Evolutionary conservation across 2,113 vertebrate species (phyloP).

Genomic region (Numenius arquata): DNA sequence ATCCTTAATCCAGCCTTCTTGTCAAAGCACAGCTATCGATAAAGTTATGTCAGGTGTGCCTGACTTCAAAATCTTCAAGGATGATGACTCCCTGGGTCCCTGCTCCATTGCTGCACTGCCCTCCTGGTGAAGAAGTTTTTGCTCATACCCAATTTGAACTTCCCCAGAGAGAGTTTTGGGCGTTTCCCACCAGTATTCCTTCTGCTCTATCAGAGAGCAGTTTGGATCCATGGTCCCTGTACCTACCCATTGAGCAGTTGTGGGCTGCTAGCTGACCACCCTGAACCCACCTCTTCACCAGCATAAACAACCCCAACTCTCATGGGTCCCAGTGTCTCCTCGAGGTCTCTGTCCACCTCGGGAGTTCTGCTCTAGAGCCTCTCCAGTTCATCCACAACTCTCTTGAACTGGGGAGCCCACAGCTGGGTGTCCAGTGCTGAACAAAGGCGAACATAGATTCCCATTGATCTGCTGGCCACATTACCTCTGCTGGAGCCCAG

Average conservation of each 20-base stretch:
- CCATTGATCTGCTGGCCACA: not conserved
- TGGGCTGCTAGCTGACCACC: not conserved
- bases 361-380: not conserved
- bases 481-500: not conserved
- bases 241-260: not conserved
- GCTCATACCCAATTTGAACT: not conserved
- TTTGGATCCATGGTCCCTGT: not conserved
- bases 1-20: not conserved
- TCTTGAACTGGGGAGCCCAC: not conserved
- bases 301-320: not conserved
- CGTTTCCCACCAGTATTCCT: not conserved
- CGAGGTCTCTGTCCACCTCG: not conserved
- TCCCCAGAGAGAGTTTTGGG: not conserved
- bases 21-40: not conserved
- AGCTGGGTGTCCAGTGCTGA: not conserved
- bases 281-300: not conserved
- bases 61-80: not conserved
- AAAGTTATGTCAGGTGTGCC: accelerated
- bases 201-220: not conserved
- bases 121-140: not conserved
- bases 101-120: not conserved
- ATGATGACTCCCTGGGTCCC: not conserved
- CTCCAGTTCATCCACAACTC: not conserved
- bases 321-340: not conserved
- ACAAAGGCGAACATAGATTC: not conserved